Evolutionary conservation across 2,113 vertebrate species (phyloP).

Genomic region (Neofelis nebulosa): DNA sequence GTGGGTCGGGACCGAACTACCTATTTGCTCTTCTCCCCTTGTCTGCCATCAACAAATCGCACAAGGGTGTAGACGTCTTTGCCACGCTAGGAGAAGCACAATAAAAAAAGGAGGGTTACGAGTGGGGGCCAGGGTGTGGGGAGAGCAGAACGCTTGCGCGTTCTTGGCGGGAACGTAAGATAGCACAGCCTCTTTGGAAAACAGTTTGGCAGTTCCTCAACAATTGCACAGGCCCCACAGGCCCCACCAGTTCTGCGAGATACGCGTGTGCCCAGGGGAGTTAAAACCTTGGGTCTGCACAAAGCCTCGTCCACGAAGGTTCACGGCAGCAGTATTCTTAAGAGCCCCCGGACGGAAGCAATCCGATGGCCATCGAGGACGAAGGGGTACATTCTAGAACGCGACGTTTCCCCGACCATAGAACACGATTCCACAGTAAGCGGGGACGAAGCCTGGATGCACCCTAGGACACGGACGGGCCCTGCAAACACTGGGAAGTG

Average conservation of each 20-base stretch:
- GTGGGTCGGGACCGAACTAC: neutral
- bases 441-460: neutral
- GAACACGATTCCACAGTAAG: neutral
- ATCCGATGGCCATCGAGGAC: neutral
- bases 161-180: neutral
- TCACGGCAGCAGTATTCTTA: neutral
- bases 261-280: neutral
- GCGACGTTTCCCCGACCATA: neutral
- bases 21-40: neutral
- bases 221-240: fast-evolving
- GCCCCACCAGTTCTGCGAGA: neutral
- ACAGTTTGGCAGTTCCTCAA: neutral
- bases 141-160: neutral
- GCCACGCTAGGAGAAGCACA: neutral
- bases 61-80: neutral
- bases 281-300: neutral
- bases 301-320: neutral
- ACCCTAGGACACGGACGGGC: neutral
- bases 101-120: neutral
- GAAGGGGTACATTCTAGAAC: neutral
- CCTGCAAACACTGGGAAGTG: neutral
- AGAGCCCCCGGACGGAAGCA: no score
- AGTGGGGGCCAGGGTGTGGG: neutral
- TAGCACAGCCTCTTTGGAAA: neutral
- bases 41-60: neutral